Conservation (phyloP, 2,888 invertebrate species). For the Lochmaea capreae region DNA sequence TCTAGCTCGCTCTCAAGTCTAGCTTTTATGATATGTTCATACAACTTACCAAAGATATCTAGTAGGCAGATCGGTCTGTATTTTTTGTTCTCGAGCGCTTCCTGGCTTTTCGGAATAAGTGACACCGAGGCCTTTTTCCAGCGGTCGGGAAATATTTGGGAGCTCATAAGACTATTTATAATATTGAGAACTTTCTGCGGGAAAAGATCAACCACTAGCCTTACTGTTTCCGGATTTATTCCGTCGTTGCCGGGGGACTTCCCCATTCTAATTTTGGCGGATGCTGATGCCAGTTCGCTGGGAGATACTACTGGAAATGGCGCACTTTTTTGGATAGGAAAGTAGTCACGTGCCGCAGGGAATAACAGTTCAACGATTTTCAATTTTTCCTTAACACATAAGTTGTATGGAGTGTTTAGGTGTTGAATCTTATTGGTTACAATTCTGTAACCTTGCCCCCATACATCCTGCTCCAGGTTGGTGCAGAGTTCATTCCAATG, state of each 20-base stretch:
- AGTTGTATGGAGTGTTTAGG: background rate
- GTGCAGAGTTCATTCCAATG: constrained; percentile 21
- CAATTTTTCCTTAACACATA: background rate
- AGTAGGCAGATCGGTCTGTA: constrained; percentile 18
- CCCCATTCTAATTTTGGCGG: background rate
- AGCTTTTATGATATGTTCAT: constrained; percentile 9
- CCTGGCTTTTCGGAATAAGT: constrained; percentile 15
- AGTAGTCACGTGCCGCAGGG: background rate
- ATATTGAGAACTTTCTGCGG: background rate
- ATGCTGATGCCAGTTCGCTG: background rate
- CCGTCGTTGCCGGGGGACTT: constrained; percentile 21
- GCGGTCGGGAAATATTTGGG: background rate
- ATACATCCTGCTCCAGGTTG: constrained; percentile 9
- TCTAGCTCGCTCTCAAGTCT: background rate
- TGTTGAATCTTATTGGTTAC: background rate
- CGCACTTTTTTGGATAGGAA: background rate
- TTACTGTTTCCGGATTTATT: constrained; percentile 17
- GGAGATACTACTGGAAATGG: background rate
- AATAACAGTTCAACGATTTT: background rate
- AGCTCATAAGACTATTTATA: background rate
- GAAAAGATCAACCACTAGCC: background rate
- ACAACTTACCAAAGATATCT: constrained; percentile 12
- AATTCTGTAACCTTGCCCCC: constrained; percentile 23
- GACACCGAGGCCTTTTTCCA: constrained; percentile 13
- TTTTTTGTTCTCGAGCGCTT: background rate